Evolutionary conservation across 1,140 invertebrate species (phyloP).

Genomic region (Coenobita brevimanus): DNA sequence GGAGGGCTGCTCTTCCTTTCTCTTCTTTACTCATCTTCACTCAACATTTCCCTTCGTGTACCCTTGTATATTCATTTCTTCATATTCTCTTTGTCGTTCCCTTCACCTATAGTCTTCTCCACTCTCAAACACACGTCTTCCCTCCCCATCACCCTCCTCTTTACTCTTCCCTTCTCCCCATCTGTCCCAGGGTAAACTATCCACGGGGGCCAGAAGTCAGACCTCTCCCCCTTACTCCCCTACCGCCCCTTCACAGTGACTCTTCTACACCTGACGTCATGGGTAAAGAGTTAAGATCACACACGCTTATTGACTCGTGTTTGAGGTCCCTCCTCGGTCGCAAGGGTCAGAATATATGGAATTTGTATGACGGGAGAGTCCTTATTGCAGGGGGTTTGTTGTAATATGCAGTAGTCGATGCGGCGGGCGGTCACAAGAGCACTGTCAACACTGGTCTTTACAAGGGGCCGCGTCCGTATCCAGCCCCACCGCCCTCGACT

Average conservation of each 20-base stretch:
- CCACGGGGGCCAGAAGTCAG: not conserved
- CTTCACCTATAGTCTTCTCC: not conserved
- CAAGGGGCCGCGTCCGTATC: conserved; percentile 47
- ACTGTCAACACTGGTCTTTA: conserved; percentile 62
- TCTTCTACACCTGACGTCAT: not conserved
- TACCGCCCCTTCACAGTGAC: not conserved
- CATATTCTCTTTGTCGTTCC: not conserved
- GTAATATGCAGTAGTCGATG: conserved; percentile 67
- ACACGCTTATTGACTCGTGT: conserved; percentile 61
- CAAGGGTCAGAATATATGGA: conserved; percentile 62
- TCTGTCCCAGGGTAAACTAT: not conserved
- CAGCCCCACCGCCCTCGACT: not conserved
- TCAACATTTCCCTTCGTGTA: too few species aligned
- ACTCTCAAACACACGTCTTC: not conserved
- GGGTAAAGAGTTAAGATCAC: conserved; percentile 26
- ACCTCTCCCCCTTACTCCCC: not conserved
- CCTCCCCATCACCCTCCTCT: not conserved
- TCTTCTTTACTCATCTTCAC: too few species aligned
- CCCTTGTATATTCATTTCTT: not conserved
- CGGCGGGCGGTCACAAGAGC: conserved; percentile 61
- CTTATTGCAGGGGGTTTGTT: conserved; percentile 65
- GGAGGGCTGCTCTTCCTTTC: too few species aligned
- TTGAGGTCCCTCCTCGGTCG: conserved; percentile 61
- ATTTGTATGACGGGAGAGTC: conserved; percentile 60
- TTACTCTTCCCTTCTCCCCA: not conserved